phyloP scores from a whole-genome alignment of 2,888 invertebrate species.

The Orgyia antiqua region DNA sequence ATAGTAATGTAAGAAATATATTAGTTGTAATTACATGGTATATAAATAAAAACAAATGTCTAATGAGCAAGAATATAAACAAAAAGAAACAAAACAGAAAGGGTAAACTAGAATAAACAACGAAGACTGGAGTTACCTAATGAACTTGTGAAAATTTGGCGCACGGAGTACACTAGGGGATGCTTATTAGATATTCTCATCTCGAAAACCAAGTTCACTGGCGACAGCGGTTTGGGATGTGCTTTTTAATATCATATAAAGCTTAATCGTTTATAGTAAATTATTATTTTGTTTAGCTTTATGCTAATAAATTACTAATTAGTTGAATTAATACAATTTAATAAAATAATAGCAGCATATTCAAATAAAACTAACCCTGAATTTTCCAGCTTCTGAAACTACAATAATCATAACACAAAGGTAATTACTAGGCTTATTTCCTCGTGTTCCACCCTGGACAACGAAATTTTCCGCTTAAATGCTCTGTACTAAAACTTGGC shows the following conservation, averaged over 20 bases:
- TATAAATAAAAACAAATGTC: constrained; percentile 16
- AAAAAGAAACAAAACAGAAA: constrained; percentile 41
- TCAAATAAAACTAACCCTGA: no score
- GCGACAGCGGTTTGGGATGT: constrained; percentile 35
- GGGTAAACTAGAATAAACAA: constrained; percentile 59
- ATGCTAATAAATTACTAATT: no score
- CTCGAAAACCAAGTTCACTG: constrained; percentile 42
- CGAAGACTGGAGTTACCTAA: constrained; percentile 56
- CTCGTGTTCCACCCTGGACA: no score
- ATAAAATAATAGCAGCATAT: no score
- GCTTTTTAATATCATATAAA: constrained; percentile 35
- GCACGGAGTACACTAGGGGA: constrained; percentile 48
- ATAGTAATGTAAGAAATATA: no score
- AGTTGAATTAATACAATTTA: no score
- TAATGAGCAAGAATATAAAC: constrained; percentile 35
- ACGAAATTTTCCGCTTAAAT: no score
- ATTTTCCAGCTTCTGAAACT: no score
- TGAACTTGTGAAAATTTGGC: constrained; percentile 61
- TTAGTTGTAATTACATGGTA: no score
- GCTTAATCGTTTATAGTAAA: constrained; percentile 15
- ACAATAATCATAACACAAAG: no score
- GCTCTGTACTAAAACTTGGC: no score
- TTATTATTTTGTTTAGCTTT: constrained; percentile 8
- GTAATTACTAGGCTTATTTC: no score
- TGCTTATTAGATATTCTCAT: constrained; percentile 60